Percentiles rank a stretch among this genome's conserved stretches.
Evolutionary conservation across 2,888 invertebrate genomes (phyloP).

Genomic region (Sylvicola fuscatus): DNA sequence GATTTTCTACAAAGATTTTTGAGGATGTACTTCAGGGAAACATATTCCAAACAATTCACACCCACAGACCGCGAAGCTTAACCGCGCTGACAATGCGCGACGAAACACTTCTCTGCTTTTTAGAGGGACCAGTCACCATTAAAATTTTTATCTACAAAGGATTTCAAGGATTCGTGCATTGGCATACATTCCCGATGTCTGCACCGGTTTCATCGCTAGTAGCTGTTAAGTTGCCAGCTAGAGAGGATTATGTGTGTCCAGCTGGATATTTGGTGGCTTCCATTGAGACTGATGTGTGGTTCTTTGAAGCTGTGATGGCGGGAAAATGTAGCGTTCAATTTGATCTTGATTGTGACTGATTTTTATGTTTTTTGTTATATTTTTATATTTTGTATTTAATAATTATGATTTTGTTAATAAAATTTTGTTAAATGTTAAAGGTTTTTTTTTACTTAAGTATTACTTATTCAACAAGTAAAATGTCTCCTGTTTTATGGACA

Average conservation of each 20-base stretch:
- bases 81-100: constrained; percentile 20
- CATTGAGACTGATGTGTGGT: constrained; percentile 10
- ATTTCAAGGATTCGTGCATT: constrained; percentile 20
- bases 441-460: too few species aligned
- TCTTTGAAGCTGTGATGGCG: constrained; percentile 14
- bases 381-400: too few species aligned
- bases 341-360: constrained; percentile 1
- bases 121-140: constrained; percentile 19
- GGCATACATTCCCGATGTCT: constrained; percentile 12
- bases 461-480: too few species aligned
- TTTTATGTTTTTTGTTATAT: background rate
- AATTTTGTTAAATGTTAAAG: too few species aligned
- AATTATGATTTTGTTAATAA: too few species aligned
- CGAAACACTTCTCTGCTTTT: constrained; percentile 29
- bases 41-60: constrained; percentile 29
- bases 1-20: constrained; percentile 22
- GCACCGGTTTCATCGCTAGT: constrained; percentile 9
- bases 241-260: constrained; percentile 7
- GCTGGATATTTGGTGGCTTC: constrained; percentile 12
- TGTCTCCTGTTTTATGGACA: too few species aligned
- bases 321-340: constrained; percentile 9
- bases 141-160: constrained; percentile 16
- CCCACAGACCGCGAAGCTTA: constrained; percentile 28
- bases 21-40: constrained; percentile 24
- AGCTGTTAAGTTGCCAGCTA: constrained; percentile 9